Conservation (phyloP, 2,888 invertebrate genomes). For the Bursaphelenchus okinawaensis region DNA sequence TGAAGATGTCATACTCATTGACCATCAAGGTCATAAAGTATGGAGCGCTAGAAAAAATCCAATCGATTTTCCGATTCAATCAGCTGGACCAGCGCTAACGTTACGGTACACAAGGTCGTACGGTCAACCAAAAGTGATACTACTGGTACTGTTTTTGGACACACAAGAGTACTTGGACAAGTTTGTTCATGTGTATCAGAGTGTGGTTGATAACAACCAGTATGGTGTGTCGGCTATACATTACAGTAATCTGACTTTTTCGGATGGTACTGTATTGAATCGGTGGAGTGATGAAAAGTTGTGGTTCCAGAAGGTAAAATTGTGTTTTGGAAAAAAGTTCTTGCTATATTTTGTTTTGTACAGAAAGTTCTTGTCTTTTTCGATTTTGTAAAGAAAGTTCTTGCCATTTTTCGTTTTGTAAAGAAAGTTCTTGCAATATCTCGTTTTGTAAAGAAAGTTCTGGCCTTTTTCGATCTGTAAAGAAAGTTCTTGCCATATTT, state of each 20-base stretch:
- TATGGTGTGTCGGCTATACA: constrained; percentile 77
- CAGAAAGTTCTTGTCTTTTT: background rate
- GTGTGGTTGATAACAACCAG: constrained; percentile 64
- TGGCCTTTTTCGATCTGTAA: background rate
- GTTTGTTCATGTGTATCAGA: constrained; percentile 48
- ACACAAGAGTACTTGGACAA: constrained; percentile 56
- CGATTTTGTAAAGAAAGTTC: background rate
- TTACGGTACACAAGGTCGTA: constrained; percentile 55
- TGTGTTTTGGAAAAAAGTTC: too few species aligned
- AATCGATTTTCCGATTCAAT: constrained; percentile 81
- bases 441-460: background rate
- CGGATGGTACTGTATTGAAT: constrained; percentile 48
- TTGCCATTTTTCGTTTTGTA: background rate
- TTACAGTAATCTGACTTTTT: constrained; percentile 63
- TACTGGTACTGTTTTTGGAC: constrained; percentile 54
- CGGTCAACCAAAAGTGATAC: constrained; percentile 47
- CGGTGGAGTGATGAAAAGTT: constrained; percentile 52
- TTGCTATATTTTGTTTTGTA: background rate
- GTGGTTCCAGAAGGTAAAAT: constrained; percentile 51
- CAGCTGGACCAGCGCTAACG: constrained; percentile 62
- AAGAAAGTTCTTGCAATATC: background rate
- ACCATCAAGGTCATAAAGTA: constrained; percentile 26
- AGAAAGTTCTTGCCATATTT: background rate
- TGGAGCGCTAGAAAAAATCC: constrained; percentile 79
- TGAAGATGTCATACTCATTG: constrained; percentile 65